Evolutionary conservation across 2,888 invertebrate genomes (phyloP).

Genomic region (Andrena praecox): DNA sequence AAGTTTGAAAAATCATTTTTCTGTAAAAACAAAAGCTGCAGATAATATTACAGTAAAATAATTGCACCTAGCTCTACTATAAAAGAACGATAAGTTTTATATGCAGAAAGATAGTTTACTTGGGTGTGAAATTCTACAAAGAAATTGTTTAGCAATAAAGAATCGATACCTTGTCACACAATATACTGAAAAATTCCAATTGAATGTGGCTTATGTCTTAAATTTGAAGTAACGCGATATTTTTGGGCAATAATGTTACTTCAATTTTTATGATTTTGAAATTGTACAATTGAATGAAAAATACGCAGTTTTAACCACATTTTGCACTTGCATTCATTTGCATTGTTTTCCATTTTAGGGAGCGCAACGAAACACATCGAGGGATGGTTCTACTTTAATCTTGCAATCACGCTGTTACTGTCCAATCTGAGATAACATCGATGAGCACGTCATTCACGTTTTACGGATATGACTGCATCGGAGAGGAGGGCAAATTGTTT

Average conservation of each 20-base stretch:
- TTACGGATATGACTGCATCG: conserved; percentile 74
- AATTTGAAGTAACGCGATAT: too few relatives aligned
- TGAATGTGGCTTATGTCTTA: too few relatives aligned
- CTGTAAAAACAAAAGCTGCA: too few relatives aligned
- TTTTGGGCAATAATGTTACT: neutral
- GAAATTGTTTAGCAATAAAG: too few relatives aligned
- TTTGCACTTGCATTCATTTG: neutral
- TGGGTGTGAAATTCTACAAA: too few relatives aligned
- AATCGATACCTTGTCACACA: too few relatives aligned
- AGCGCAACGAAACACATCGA: conserved; percentile 73
- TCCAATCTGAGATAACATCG: conserved; percentile 82
- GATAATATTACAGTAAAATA: too few relatives aligned
- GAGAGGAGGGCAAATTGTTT: conserved; percentile 71
- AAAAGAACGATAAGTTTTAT: too few relatives aligned
- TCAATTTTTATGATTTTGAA: neutral
- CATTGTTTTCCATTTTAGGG: conserved; percentile 71
- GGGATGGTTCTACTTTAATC: conserved; percentile 76
- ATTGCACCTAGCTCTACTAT: too few relatives aligned
- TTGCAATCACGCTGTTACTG: conserved; percentile 74
- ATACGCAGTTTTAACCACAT: neutral
- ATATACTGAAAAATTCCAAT: too few relatives aligned
- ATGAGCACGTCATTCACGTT: conserved; percentile 71
- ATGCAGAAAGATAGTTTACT: too few relatives aligned
- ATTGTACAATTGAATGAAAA: neutral
- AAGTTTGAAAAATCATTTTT: too few relatives aligned